Evolutionary conservation across 2,888 invertebrate genomes (phyloP).

Genomic region (Schizotus pectinicornis): DNA sequence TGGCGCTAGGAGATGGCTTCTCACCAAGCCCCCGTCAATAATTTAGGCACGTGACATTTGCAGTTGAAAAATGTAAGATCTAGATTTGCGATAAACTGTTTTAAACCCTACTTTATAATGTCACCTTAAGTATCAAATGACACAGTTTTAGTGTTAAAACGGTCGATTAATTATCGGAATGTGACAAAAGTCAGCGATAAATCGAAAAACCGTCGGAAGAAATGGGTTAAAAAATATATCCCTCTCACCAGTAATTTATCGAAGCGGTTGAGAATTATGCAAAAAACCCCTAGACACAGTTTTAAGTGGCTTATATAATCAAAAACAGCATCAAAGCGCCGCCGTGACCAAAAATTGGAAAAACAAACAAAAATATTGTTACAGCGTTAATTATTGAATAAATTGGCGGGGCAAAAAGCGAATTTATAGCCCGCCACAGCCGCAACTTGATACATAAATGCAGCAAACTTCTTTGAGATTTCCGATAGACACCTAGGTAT

Average conservation of each 20-base stretch:
- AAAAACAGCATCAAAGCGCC: background rate
- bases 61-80: slow-evolving; percentile 25
- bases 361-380: too few species aligned
- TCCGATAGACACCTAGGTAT: slow-evolving; percentile 32
- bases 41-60: slow-evolving; percentile 18
- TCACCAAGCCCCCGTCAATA: background rate
- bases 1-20: too few species aligned
- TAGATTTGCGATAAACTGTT: slow-evolving; percentile 16
- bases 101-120: slow-evolving; percentile 13
- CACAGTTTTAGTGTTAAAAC: slow-evolving; percentile 21
- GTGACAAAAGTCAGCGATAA: slow-evolving; percentile 18
- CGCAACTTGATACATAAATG: slow-evolving; percentile 14
- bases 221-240: slow-evolving; percentile 7
- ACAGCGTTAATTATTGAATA: slow-evolving; percentile 19
- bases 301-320: too few species aligned
- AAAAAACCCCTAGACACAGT: background rate
- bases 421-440: slow-evolving; percentile 18
- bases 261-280: slow-evolving; percentile 8
- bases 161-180: slow-evolving; percentile 15
- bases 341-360: too few species aligned
- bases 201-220: background rate
- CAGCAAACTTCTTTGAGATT: slow-evolving; percentile 27
- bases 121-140: slow-evolving; percentile 27
- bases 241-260: background rate
- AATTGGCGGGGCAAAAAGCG: slow-evolving; percentile 14